Percentiles rank a stretch among this genome's conserved stretches.
These are phyloP conservation scores for Hycleus phaleratus DNA, from an alignment of 1,140 invertebrate genomes.

Conservation along the genomic window DNA sequence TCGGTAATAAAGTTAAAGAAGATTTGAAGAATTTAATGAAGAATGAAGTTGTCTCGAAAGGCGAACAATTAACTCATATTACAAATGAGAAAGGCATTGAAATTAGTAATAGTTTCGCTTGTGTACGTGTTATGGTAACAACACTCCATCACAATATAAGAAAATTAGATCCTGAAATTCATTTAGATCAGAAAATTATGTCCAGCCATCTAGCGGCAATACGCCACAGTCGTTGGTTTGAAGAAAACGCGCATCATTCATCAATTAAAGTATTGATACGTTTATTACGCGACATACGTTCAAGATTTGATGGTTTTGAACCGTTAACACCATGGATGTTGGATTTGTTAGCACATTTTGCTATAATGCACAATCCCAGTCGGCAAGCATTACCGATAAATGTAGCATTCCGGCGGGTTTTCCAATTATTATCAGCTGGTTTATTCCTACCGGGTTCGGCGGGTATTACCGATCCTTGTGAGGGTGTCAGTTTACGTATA, in stretches of 20 bases:
- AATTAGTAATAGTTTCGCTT: conserved; percentile 70
- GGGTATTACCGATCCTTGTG: conserved; percentile 90
- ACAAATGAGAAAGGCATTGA: conserved; percentile 77
- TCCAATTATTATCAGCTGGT: conserved; percentile 88
- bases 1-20: conserved; percentile 81
- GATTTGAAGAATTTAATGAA: conserved; percentile 67
- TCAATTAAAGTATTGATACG: conserved; percentile 94
- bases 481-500: conserved; percentile 78
- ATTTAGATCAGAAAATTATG: conserved; percentile 79
- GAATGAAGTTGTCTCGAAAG: conserved; percentile 51
- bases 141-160: conserved; percentile 89
- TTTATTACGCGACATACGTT: conserved; percentile 81
- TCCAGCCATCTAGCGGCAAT: conserved; percentile 88
- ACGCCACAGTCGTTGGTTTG: conserved; percentile 94
- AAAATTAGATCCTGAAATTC: conserved; percentile 87
- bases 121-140: conserved; percentile 83
- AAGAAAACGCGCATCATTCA: conserved; percentile 96
- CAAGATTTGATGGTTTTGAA: conserved; percentile 82
- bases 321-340: conserved; percentile 94
- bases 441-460: conserved; percentile 92
- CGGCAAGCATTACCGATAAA: conserved; percentile 88
- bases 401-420: conserved; percentile 74
- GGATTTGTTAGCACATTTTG: conserved; percentile 91
- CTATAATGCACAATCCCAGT: conserved; percentile 93
- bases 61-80: conserved; percentile 52